Conservation (phyloP, 1,140 invertebrate species). For the Oryzaephilus surinamensis region DNA sequence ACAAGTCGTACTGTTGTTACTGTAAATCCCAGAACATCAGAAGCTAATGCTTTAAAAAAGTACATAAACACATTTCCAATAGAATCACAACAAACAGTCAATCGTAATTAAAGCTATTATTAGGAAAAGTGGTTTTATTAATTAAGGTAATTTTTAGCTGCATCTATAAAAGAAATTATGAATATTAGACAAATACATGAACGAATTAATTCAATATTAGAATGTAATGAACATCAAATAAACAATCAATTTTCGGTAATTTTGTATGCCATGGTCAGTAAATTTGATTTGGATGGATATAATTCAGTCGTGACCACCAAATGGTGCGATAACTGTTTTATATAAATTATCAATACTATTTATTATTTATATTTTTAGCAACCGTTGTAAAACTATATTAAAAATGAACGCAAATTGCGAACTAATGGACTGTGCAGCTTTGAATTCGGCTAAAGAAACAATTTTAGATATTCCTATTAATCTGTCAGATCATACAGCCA, state of each 20-base stretch:
- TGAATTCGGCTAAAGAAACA: conserved; percentile 18
- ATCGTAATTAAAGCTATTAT: too few species aligned
- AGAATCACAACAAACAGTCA: too few species aligned
- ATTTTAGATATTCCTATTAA: conserved; percentile 41
- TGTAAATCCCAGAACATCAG: conserved; percentile 41
- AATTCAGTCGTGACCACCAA: conserved; percentile 22
- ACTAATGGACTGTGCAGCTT: conserved; percentile 26
- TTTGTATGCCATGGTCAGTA: conserved; percentile 37
- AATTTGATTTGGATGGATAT: conserved; percentile 41
- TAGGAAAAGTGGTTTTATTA: too few species aligned
- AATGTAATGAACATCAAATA: conserved; percentile 31
- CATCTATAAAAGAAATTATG: conserved; percentile 38
- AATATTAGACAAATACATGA: conserved; percentile 39
- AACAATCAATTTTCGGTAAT: too few species aligned
- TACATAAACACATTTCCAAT: too few species aligned
- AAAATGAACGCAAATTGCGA: conserved; percentile 21
- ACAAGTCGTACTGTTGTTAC: conserved; percentile 39
- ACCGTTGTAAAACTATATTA: conserved; percentile 18
- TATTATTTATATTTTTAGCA: conserved; percentile 6
- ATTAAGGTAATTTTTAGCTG: conserved; percentile 26
- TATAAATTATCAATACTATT: conserved; percentile 2
- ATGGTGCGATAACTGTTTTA: conserved; percentile 22
- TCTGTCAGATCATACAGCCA: conserved; percentile 44
- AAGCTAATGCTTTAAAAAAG: too few species aligned
- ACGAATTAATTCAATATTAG: conserved; percentile 26